Evolutionary conservation across 2,113 vertebrate genomes (phyloP), one percentile per base, ranked within the genome.

Genomic region (Chionis minor): DNA sequence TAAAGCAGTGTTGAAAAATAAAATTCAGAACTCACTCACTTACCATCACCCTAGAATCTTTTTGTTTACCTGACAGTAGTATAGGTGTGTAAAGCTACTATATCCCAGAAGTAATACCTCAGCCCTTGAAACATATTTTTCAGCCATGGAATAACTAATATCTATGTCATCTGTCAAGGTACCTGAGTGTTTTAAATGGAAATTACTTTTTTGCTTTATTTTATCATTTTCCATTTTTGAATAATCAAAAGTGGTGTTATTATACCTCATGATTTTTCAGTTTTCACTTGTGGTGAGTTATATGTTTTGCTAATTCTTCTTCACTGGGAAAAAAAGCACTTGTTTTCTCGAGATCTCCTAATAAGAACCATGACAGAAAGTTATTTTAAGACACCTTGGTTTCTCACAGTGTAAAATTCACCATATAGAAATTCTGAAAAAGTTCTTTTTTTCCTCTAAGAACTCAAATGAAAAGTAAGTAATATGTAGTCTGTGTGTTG

Each of bases 401-500:
- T 95, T 75, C 62, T 90, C 24, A 42, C 5, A 45, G 19, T 42
- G 14, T 59, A 55, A 90, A 71, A 67, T 27, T 67, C n/a, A 23
- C 10, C 7, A 33, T 22, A 32, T 3, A 28, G 30, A 16, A 23
- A 10, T 24, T 11, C 23, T 61, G 40, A 40, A 56, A 75, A 83
- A 40, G 1, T 23, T 52, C 0, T 45, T 44, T 66, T 35, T 66
- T 35, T 21, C 22, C 8, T 63, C 1, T 18, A 62, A 81, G 16
- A 7, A 67, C 14, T 35, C 42, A 23, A 52, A 74, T 42, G 22
- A 45, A 44, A 78, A 54, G 9, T 9, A 40, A 45, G 8, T 12
- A 10, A 19, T 45, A 62, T 0, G 0, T 35, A 35, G 11, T 8
- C 10, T 55, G 2, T 42, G 26, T 67, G 5, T 42, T 54, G 4